Conservation (phyloP, 2,797 vertebrate species). For the Syncerus caffer region DNA sequence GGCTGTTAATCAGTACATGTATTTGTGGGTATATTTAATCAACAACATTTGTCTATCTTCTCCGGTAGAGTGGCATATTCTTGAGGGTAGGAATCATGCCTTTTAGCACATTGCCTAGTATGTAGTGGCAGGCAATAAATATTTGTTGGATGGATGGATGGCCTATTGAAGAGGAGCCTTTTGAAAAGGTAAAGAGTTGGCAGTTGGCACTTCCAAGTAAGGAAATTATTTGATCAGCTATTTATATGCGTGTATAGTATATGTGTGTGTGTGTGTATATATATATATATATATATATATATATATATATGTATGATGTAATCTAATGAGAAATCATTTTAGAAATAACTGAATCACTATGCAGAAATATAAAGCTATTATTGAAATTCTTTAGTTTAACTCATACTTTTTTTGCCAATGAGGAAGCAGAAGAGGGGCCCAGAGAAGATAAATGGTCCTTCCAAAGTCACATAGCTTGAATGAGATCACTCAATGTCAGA, state of each 20-base stretch:
- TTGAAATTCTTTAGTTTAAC: not conserved
- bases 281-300: not conserved
- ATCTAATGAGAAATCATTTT: conserved; percentile 15
- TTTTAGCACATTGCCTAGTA: not conserved
- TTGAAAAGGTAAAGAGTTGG: not conserved
- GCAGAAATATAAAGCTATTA: not conserved
- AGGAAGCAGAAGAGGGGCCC: not conserved
- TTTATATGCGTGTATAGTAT: not conserved
- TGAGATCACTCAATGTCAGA: not conserved
- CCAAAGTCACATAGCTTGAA: not conserved
- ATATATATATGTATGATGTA: not conserved
- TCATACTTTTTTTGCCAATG: not conserved
- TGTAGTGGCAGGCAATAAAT: not conserved
- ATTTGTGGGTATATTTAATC: not conserved
- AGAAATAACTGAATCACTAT: not conserved
- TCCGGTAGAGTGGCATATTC: not conserved
- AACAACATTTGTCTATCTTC: not conserved
- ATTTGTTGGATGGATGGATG: not conserved
- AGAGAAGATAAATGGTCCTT: not conserved
- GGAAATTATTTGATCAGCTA: conserved; percentile 10
- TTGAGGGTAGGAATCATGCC: not conserved
- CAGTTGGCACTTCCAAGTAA: conserved; percentile 10
- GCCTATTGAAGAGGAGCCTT: not conserved
- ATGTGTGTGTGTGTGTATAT: not conserved
- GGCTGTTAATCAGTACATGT: not conserved